Evolutionary conservation across 2,797 vertebrate species (phyloP).

Genomic region (Hydrocynus forskahlii): DNA sequence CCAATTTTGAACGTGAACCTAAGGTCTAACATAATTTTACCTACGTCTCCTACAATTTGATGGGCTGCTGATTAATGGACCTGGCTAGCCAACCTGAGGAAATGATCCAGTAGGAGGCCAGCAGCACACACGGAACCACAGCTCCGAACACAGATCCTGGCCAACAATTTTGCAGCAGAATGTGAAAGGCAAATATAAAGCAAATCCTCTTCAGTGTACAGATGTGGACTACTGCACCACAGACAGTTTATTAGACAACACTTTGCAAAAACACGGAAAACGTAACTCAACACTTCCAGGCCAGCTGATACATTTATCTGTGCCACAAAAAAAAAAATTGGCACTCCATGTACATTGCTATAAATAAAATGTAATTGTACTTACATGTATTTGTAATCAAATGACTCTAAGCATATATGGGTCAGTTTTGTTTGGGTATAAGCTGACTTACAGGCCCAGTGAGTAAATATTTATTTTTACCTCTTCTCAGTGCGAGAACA

Average conservation of each 20-base stretch:
- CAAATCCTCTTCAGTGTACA: not conserved
- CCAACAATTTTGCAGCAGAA: not conserved
- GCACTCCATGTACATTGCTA: no score
- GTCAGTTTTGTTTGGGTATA: no score
- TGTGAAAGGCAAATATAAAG: not conserved
- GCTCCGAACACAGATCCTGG: not conserved
- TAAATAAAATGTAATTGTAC: no score
- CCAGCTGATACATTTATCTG: no score
- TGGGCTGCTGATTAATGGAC: constrained; percentile 7
- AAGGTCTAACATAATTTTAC: constrained; percentile 20
- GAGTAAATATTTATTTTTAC: no score
- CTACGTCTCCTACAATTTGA: constrained; percentile 16
- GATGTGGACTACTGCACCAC: not conserved
- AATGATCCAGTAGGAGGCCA: not conserved
- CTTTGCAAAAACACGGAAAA: not conserved
- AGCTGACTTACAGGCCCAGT: no score
- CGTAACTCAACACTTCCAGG: not conserved
- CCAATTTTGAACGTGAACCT: constrained; percentile 17
- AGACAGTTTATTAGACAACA: not conserved
- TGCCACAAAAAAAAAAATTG: no score
- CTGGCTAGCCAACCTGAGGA: not conserved
- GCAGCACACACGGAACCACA: not conserved
- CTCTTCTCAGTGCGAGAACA: no score
- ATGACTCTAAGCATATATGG: no score
- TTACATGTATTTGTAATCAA: no score